Conservation (phyloP, 2,888 invertebrate genomes). For the Lomographa bimaculata region DNA sequence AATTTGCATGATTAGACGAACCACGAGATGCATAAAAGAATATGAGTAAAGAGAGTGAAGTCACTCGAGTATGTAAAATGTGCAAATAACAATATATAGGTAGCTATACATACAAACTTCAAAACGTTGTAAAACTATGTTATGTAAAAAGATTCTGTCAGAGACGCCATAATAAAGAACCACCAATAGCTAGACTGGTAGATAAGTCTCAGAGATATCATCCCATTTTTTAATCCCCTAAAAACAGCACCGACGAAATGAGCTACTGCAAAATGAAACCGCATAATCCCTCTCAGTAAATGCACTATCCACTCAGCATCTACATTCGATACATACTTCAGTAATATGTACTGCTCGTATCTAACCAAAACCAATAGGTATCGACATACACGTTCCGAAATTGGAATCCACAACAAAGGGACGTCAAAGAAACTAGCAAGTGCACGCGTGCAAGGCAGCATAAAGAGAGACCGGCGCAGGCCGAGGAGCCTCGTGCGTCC, state of each 20-base stretch:
- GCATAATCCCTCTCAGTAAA: constrained; percentile 1
- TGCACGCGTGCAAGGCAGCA: constrained; percentile 77
- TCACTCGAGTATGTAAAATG: constrained; percentile 29
- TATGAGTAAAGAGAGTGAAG: constrained; percentile 35
- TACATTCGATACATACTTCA: not conserved
- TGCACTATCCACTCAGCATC: not conserved
- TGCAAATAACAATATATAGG: too few species aligned
- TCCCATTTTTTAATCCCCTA: not conserved
- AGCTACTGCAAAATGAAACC: constrained; percentile 5
- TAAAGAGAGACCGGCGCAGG: constrained; percentile 73
- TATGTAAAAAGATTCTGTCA: too few species aligned
- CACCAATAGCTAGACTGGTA: too few species aligned
- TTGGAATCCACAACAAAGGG: constrained; percentile 78
- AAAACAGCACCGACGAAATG: constrained; percentile 3
- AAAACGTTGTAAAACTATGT: constrained; percentile 1
- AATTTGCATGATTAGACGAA: constrained; percentile 78
- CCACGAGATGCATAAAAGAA: constrained; percentile 60
- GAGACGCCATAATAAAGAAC: too few species aligned
- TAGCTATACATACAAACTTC: too few species aligned
- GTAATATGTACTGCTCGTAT: constrained; percentile 2
- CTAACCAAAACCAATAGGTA: constrained; percentile 44
- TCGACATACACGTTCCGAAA: constrained; percentile 58
- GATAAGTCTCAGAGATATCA: too few species aligned
- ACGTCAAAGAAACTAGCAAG: constrained; percentile 80
- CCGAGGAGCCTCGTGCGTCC: constrained; percentile 79